These are phyloP conservation scores for Cnemophilus loriae DNA, from an alignment of 2,113 vertebrate genomes.

Conservation along the genomic window DNA sequence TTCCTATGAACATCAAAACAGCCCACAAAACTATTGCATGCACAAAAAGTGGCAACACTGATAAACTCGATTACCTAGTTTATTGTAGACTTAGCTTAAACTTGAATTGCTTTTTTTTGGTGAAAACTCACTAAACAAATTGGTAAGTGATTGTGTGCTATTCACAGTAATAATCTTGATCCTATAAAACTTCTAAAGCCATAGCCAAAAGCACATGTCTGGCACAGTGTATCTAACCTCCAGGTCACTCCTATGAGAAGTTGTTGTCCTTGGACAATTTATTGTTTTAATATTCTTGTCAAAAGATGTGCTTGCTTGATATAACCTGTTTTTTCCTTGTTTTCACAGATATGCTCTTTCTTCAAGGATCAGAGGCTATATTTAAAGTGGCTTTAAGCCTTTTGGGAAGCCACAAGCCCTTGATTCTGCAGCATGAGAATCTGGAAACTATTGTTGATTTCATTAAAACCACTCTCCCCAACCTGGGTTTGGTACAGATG, in stretches of 20 bases:
- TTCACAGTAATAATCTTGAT: neutral
- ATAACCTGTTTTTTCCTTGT: conserved; percentile 1
- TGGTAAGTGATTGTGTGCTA: neutral
- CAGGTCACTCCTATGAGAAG: neutral
- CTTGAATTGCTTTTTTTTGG: neutral
- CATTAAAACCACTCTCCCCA: conserved; percentile 91
- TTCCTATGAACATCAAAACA: neutral
- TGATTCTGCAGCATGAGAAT: conserved; percentile 92
- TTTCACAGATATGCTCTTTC: conserved; percentile 89
- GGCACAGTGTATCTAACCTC: neutral
- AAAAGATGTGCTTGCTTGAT: neutral
- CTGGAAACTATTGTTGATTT: conserved; percentile 95
- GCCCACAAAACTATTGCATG: neutral
- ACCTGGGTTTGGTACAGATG: conserved; percentile 93
- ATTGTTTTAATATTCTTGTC: neutral
- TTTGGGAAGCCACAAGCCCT: conserved; percentile 90
- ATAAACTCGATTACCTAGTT: neutral
- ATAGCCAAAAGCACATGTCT: neutral
- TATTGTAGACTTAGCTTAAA: neutral
- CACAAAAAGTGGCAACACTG: neutral
- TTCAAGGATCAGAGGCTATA: conserved; percentile 91
- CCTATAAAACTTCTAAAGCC: neutral
- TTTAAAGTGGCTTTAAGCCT: conserved; percentile 94
- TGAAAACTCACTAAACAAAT: neutral
- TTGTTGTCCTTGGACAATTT: neutral